phyloP scores from a whole-genome alignment of 2,113 vertebrate genomes.

The Leucopsar rothschildi region DNA sequence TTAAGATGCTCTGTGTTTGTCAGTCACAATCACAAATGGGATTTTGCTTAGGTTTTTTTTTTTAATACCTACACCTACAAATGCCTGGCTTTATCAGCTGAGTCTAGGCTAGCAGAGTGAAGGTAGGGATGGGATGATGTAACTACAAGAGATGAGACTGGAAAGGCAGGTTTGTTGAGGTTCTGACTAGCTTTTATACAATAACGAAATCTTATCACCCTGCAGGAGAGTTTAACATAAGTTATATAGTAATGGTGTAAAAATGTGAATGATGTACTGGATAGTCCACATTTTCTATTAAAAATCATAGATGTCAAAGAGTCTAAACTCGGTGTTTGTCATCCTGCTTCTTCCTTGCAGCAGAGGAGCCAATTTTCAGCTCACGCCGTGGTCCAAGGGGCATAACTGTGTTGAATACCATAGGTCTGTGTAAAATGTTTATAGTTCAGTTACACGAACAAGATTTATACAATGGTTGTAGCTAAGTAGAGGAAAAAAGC shows the following conservation, averaged over 20 bases:
- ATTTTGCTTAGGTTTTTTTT: not conserved
- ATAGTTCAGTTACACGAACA: not conserved
- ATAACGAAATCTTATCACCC: not conserved
- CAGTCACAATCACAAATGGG: constrained; percentile 46
- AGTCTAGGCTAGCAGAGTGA: not conserved
- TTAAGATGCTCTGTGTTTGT: constrained; percentile 57
- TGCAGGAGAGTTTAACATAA: not conserved
- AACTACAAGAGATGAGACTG: not conserved
- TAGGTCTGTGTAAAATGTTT: not conserved
- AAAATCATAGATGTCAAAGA: not conserved
- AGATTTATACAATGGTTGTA: not conserved
- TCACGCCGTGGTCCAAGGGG: not conserved
- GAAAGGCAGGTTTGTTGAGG: not conserved
- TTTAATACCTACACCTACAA: not conserved
- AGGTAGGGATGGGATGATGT: not conserved
- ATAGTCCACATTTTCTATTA: not conserved
- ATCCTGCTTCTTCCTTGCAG: not conserved
- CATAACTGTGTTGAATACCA: not conserved
- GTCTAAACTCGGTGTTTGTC: not conserved
- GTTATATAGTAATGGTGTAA: not conserved
- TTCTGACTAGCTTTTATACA: not conserved
- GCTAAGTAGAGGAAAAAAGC: not conserved
- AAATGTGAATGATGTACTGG: not conserved
- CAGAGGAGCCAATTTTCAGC: not conserved
- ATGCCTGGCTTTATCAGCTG: constrained; percentile 5